These are phyloP conservation scores for Pyrgilauda ruficollis DNA, from an alignment of 2,113 vertebrate genomes.

Conservation along the genomic window DNA sequence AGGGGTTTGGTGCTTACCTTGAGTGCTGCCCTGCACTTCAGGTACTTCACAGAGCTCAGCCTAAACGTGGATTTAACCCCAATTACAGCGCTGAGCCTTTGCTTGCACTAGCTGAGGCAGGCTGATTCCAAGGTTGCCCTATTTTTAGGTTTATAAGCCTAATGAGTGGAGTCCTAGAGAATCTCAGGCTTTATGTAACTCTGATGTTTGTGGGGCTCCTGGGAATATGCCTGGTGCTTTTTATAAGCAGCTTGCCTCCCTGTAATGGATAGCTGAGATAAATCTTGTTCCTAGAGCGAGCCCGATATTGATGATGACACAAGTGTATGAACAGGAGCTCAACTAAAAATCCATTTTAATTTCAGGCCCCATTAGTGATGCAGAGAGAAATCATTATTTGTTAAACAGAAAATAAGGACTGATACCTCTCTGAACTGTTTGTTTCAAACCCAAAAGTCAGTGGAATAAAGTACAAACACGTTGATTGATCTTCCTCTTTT, in stretches of 20 bases:
- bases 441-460: not conserved
- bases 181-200: not conserved
- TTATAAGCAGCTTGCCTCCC: not conserved
- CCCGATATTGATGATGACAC: not conserved
- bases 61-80: not conserved
- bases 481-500: not conserved
- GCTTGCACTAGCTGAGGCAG: not conserved
- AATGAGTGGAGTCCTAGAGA: not conserved
- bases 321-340: not conserved
- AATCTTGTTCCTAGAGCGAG: not conserved
- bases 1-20: not conserved
- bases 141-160: not conserved
- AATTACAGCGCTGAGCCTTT: not conserved
- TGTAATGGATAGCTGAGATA: slow-evolving; percentile 4
- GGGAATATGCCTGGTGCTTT: not conserved
- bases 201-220: not conserved
- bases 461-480: not conserved
- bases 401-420: slow-evolving; percentile 33
- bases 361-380: slow-evolving; percentile 52
- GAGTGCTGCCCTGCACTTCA: accelerated
- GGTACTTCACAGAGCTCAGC: not conserved
- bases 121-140: not conserved
- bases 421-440: not conserved
- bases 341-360: slow-evolving; percentile 59
- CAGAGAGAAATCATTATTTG: slow-evolving; percentile 50